Base-by-base conservation (phyloP, 2,888 invertebrate genomes). In the Ichneumoninae sp. region DNA sequence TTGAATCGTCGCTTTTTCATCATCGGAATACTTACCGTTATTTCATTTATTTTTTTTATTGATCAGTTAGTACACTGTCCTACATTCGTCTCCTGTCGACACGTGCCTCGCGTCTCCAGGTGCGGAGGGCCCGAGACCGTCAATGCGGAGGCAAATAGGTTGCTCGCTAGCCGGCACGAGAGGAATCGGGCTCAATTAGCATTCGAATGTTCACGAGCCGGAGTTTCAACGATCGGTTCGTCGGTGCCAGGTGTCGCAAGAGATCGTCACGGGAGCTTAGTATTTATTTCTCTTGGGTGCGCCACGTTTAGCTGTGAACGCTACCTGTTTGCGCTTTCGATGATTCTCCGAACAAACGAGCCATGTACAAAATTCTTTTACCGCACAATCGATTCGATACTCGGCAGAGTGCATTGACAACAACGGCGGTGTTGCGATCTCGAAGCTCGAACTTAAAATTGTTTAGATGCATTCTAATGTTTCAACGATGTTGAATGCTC, bases 101-200 rank as follows among this genome's bases (percentile, higher is more conserved):
- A 73, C 66, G 80, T 57, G 80, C 60, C 44, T 73, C 60, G 69
- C 60, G 60, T 68, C 74, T 74, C 74, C 57, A 68, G 44, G 73
- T n/a, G 22, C 52, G 26, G 36, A 40, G 26, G 40, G 73, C 33
- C 40, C 57, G 40, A 16, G 40, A 68, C 22, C 26, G 26, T 30
- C 65, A n/a, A 65, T 33, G 47, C 54, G 50, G 73, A 16, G 74
- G 63, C 26, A 60, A 50, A 63, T 63, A 33, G 33, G 30, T n/a
- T 63, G 63, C 63, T 63, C 30, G 63, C 7, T 19, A 60, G 26
- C 68, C 68, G 68, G 73, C 77, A 74, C 22, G 22, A 73, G 73
- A 83, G 40, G 44, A 83, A 73, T 78, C 68, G 40, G 74, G 50
- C 63, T 60, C 78, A 73, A 78, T 83, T 78, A 78, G 73, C 77